Evolutionary conservation across 1,140 invertebrate genomes (phyloP), one percentile per base, ranked within the genome.

Genomic region (Drosophila gunungcola): DNA sequence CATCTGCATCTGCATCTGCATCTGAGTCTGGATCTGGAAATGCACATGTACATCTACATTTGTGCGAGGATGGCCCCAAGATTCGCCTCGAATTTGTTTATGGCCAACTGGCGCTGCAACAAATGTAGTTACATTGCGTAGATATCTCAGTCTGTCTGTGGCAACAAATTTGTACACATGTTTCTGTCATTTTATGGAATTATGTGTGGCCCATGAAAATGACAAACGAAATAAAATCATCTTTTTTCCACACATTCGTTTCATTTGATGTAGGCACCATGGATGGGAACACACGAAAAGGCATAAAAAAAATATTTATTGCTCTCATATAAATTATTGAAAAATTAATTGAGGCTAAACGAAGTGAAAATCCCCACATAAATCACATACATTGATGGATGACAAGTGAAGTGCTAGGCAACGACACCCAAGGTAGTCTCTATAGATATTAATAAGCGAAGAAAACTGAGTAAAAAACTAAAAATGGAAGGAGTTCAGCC

Each of bases 121-220:
- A 75, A 62, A 51, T 57, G 73, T 73, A 73, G 58, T 70, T 70
- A 70, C 72, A 75, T 57, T 75, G 73, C 69, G 60, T 75, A 65
- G 70, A 74, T 49, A 73, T 53, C 55, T 43, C 56, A 9, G 34
- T 45, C 52, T 43, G 45, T 36, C 53, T 56, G 72, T 68, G 52
- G 72, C 73, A 77, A 86, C 84, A 88, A 88, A 88, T 89, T 88
- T 80, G 80, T 84, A 84, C 83, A 88, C 84, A 88, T 88, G 83
- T 88, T 88, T 84, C 85, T 88, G 84, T 88, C 83, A 89, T 80
- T 88, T 89, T 80, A 82, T 84, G 77, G 84, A 89, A 89, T 89
- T 88, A 88, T 88, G 79, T 48, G 27, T 69, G 42, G 32, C 27
- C 42, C 36, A 65, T 65, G 62, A 68, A 73, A 78, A 69, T 67